A percentile compares a stretch with the other conserved stretches of the same genome.
These are phyloP conservation scores for Sycophaga agraensis DNA, from an alignment of 1,140 invertebrate genomes.

Conservation along the genomic window DNA sequence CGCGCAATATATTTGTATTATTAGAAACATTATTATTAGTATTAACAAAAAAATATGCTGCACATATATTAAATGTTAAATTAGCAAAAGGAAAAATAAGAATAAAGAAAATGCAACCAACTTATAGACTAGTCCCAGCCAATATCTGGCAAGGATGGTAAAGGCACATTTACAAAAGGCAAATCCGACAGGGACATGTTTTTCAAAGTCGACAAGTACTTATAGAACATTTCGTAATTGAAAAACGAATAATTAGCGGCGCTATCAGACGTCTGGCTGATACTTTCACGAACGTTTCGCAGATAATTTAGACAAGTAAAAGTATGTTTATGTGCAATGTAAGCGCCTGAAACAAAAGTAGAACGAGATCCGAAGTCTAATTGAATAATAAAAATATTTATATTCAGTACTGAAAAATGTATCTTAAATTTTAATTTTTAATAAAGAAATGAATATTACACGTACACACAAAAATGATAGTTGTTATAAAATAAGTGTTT, in stretches of 20 bases:
- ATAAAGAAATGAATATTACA: too few species aligned
- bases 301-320: constrained; percentile 50
- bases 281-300: constrained; percentile 46
- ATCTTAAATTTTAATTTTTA: constrained; percentile 1
- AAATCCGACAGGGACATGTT: constrained; percentile 39
- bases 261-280: constrained; percentile 48
- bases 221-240: constrained; percentile 43
- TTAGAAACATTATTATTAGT: too few species aligned
- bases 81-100: not conserved
- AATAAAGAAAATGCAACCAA: constrained; percentile 8
- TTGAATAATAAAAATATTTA: constrained; percentile 13
- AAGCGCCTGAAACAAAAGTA: constrained; percentile 58
- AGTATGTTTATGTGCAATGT: constrained; percentile 50
- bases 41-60: too few species aligned
- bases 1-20: too few species aligned
- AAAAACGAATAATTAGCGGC: constrained; percentile 39
- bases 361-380: constrained; percentile 45
- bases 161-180: constrained; percentile 43
- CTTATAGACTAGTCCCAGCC: constrained; percentile 38
- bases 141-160: constrained; percentile 41
- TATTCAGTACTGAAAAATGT: not conserved
- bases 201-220: constrained; percentile 45
- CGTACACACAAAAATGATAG: too few species aligned
- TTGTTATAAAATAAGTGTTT: too few species aligned
- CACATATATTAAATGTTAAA: not conserved